Base-by-base conservation (phyloP, 2,113 vertebrate species). In the Festucalex cinctus region DNA sequence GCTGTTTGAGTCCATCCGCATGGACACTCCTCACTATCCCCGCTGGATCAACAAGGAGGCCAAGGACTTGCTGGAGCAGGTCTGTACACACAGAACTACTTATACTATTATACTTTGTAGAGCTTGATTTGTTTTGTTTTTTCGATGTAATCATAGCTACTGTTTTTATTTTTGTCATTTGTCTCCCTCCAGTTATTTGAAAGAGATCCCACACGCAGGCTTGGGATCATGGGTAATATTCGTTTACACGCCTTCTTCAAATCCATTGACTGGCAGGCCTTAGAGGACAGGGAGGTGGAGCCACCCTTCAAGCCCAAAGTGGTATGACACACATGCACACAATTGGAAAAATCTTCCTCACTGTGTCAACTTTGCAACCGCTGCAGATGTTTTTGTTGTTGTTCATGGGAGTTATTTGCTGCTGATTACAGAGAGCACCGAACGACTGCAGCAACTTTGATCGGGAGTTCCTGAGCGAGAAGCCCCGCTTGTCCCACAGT, bases 301-400 rank as follows among this genome's bases (percentile, higher is more conserved):
- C 96, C 97, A 0, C 97, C 97, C n/a, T 99, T 98, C 91, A 95
- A 86, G 85, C 97, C 97, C 0, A 99, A 95, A 98, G 96, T 99
- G 95, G 97, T 99, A 92, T 0, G 93, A 22, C 60, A 63, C 17
- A 57, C 37, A 41, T n/a, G 8, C 12, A 16, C 12, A 16, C 54
- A 9, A 13, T 57, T 57, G 32, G 26, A 57, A 16, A 32, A 57
- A 57, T 13, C 24, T 14, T 32, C 2, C 6, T 17, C 6, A 32
- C 14, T 19, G 6, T 17, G 26, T 17, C 39, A 64, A n/a, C 19
- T n/a, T 9, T 35, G 10, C 8, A 6, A 16, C 12, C 1, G 20
- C 4, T 9, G 10, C 13, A 43, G 39, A 44, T 44, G 37, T 24
- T 16, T 2, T 49, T 4, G 28, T 22, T 54, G 14, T 22, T 6